A percentile compares a stretch with the other conserved stretches of the same genome.
phyloP scores from a whole-genome alignment of 2,888 invertebrate genomes.

The Caenorhabditis sp. region DNA sequence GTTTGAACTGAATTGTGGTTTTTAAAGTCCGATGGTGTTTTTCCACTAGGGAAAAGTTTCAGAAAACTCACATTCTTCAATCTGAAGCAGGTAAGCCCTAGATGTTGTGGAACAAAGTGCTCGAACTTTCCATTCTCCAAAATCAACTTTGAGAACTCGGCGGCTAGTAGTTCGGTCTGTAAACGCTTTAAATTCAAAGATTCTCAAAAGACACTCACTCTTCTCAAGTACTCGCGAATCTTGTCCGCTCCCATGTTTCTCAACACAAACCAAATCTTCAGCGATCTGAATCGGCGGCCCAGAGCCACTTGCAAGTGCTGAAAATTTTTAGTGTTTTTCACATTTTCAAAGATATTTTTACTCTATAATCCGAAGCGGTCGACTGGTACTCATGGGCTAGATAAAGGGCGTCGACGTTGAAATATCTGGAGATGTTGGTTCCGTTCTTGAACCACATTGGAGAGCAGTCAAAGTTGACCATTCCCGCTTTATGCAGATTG shows the following conservation, averaged over 20 bases:
- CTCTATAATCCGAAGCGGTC: slow-evolving; percentile 84
- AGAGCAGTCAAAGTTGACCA: slow-evolving; percentile 99
- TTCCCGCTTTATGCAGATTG: slow-evolving; percentile 98
- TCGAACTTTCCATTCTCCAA: slow-evolving; percentile 89
- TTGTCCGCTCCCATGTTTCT: slow-evolving; percentile 94
- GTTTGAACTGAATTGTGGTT: background rate
- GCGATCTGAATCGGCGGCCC: slow-evolving; percentile 94
- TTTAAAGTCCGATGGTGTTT: background rate
- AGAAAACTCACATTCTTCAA: slow-evolving; percentile 86
- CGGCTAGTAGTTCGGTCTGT: slow-evolving; percentile 87
- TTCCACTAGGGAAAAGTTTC: too few relatives aligned
- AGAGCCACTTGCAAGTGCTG: slow-evolving; percentile 87
- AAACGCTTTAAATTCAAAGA: slow-evolving; percentile 37
- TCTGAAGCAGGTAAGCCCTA: slow-evolving; percentile 95
- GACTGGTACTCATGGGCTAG: slow-evolving; percentile 98
- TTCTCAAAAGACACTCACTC: slow-evolving; percentile 83
- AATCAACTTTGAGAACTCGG: slow-evolving; percentile 89
- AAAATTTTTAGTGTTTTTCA: slow-evolving; percentile 28
- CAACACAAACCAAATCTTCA: slow-evolving; percentile 98
- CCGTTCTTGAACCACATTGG: slow-evolving; percentile 96
- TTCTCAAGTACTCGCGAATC: slow-evolving; percentile 92
- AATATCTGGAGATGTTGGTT: slow-evolving; percentile 94
- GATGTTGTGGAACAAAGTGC: slow-evolving; percentile 90
- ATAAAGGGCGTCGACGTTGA: slow-evolving; percentile 98
- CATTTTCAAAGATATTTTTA: slow-evolving; percentile 41